Evolutionary conservation across 2,888 invertebrate species (phyloP).

Genomic region (Microchrysa polita): DNA sequence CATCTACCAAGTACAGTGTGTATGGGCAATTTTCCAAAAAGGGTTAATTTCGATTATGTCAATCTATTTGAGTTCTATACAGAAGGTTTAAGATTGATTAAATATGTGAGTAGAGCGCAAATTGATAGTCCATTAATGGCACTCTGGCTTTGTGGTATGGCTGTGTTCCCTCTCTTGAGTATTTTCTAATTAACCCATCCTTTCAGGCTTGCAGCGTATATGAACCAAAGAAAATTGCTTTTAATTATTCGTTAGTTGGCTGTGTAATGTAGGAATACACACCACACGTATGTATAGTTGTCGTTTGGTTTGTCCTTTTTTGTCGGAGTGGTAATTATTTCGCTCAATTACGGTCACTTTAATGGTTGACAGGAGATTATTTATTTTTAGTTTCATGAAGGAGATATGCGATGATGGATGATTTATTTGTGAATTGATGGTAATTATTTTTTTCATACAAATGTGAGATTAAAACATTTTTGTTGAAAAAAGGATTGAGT

Average conservation of each 20-base stretch:
- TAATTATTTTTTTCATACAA: too few relatives aligned
- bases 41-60: constrained; percentile 49
- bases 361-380: constrained; percentile 26
- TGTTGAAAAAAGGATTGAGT: too few relatives aligned
- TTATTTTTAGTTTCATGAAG: not conserved
- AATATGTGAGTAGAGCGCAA: constrained; percentile 47
- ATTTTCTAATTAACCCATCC: constrained; percentile 25
- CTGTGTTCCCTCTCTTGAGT: not conserved
- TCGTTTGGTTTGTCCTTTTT: not conserved
- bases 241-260: constrained; percentile 18
- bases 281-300: too few relatives aligned
- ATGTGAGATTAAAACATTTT: too few relatives aligned
- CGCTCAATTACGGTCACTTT: constrained; percentile 49
- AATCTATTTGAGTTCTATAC: constrained; percentile 40
- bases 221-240: constrained; percentile 40
- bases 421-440: too few relatives aligned
- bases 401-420: too few relatives aligned
- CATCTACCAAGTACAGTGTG: not conserved
- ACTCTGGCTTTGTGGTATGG: too few relatives aligned
- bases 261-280: too few relatives aligned
- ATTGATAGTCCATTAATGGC: constrained; percentile 46
- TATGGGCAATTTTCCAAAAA: constrained; percentile 31
- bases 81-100: constrained; percentile 50
- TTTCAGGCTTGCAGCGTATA: constrained; percentile 6
- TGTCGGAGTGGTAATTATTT: constrained; percentile 27